phyloP scores from a whole-genome alignment of 1,140 invertebrate species.

The Aphelenchoides avenae region DNA sequence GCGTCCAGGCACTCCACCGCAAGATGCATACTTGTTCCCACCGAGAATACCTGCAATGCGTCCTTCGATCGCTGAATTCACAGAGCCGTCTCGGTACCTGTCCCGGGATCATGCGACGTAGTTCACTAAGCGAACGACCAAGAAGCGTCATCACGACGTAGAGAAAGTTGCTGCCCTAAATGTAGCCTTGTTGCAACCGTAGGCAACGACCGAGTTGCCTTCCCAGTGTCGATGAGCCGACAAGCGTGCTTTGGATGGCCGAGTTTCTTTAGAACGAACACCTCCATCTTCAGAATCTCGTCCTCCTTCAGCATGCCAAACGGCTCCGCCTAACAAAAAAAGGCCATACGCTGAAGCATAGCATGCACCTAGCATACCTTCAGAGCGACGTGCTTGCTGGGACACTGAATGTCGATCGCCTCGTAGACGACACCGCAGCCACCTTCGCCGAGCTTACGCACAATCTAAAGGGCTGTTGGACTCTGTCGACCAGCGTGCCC shows the following conservation, averaged over 20 bases:
- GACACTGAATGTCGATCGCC: background rate
- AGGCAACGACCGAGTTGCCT: no score
- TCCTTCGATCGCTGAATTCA: slow-evolving; percentile 45
- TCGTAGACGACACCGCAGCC: slow-evolving; percentile 37
- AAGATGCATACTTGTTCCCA: no score
- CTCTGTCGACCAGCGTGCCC: no score
- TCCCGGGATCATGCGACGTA: slow-evolving; percentile 36
- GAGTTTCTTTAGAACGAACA: slow-evolving; percentile 47
- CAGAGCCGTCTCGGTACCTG: slow-evolving; percentile 20
- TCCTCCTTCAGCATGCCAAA: slow-evolving; percentile 44
- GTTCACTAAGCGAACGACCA: slow-evolving; percentile 42
- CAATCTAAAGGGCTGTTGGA: no score
- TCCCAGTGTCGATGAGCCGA: slow-evolving; percentile 29
- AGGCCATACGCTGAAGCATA: background rate
- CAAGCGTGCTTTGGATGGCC: slow-evolving; percentile 47
- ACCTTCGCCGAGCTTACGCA: slow-evolving; percentile 46
- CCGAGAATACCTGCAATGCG: slow-evolving; percentile 10
- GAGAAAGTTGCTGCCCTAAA: no score
- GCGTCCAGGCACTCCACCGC: no score
- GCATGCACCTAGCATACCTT: no score
- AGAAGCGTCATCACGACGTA: slow-evolving; percentile 48
- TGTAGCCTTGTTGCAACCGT: slow-evolving; percentile 32
- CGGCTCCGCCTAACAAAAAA: slow-evolving; percentile 34
- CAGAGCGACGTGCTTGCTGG: no score
- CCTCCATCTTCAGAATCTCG: slow-evolving; percentile 50